These are phyloP conservation scores for Tromatobia lineatoria DNA, from an alignment of 2,888 invertebrate genomes.

Conservation along the genomic window DNA sequence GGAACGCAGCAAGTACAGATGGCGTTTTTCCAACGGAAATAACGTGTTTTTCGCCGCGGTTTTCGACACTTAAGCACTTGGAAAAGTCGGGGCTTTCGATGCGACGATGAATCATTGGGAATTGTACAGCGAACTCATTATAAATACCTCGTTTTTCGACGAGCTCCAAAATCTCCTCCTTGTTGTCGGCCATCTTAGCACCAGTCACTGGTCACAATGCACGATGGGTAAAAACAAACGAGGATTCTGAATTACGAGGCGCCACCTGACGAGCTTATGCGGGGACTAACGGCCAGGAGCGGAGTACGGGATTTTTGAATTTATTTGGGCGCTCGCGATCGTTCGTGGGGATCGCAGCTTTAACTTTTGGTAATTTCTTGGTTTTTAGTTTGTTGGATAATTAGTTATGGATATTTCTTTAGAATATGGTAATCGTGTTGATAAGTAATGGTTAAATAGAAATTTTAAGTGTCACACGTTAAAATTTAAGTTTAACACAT, in stretches of 20 bases:
- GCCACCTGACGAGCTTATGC: conserved; percentile 55
- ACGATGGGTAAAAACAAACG: conserved; percentile 84
- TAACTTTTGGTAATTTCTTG: no score
- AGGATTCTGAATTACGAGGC: conserved; percentile 64
- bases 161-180: conserved; percentile 85
- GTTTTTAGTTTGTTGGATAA: no score
- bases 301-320: not conserved
- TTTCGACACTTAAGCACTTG: conserved; percentile 2
- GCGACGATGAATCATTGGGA: conserved; percentile 60
- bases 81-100: conserved; percentile 37
- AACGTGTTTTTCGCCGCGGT: conserved; percentile 61
- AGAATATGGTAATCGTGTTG: no score
- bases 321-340: not conserved
- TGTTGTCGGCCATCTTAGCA: conserved; percentile 86
- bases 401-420: no score
- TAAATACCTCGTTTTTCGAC: conserved; percentile 85
- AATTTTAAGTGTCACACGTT: no score
- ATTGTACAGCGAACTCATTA: conserved; percentile 66
- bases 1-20: conserved; percentile 75
- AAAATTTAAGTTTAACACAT: no score
- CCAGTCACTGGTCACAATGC: conserved; percentile 84
- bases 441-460: no score
- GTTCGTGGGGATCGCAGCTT: no score
- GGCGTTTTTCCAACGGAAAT: conserved; percentile 77
- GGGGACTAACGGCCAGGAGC: not conserved